phyloP scores from a whole-genome alignment of 2,113 vertebrate species.

The Crotalus tigris region DNA sequence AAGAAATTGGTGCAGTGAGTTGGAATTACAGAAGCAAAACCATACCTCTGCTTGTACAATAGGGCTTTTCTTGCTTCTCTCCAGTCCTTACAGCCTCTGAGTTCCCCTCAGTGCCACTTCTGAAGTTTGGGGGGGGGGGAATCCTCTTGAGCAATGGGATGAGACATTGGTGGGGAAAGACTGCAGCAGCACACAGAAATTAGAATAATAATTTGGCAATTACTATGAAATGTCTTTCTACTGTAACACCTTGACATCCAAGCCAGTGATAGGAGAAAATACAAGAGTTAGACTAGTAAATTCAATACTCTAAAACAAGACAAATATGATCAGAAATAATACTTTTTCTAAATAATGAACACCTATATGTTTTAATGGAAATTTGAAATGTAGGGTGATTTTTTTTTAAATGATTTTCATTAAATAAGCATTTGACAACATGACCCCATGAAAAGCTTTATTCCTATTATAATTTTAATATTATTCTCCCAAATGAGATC shows the following conservation, averaged over 20 bases:
- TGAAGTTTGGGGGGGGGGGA: not conserved
- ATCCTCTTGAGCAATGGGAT: not conserved
- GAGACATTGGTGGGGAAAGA: not conserved
- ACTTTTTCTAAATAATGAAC: not conserved
- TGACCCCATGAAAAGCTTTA: not conserved
- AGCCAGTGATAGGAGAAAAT: not conserved
- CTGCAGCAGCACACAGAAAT: not conserved
- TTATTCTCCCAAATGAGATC: not conserved
- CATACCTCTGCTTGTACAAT: not conserved
- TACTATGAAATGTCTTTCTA: not conserved
- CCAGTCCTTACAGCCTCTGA: not conserved
- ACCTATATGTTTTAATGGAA: not conserved
- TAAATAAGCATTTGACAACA: not conserved
- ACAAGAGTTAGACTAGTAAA: not conserved
- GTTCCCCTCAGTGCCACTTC: not conserved
- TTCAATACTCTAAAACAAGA: not conserved
- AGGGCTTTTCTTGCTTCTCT: not conserved
- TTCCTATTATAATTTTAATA: not conserved
- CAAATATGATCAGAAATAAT: too few relatives aligned
- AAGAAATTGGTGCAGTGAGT: constrained; percentile 13
- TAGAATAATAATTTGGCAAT: not conserved
- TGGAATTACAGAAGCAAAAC: not conserved
- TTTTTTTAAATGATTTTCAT: not conserved
- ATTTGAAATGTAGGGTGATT: not conserved
- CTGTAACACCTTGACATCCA: not conserved